Evolutionary conservation across 2,797 vertebrate genomes (phyloP).

Genomic region (Pagetopsis macropterus): DNA sequence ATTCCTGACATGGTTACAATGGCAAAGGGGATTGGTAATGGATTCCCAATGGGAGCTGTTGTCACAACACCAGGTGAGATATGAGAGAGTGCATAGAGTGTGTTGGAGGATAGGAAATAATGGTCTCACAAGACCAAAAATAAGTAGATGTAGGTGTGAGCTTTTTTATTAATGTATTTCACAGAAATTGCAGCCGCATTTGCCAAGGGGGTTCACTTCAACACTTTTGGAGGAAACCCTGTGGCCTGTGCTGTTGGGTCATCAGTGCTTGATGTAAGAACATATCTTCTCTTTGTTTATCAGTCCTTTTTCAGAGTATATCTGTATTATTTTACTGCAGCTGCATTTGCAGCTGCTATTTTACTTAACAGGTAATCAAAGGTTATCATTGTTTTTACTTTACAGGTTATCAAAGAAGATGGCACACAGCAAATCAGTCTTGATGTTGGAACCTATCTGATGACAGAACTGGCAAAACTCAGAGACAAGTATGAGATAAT

Average conservation of each 20-base stretch:
- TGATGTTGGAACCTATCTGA: constrained; percentile 87
- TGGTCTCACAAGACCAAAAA: too few relatives aligned
- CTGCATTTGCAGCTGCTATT: background rate
- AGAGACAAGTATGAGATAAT: constrained; percentile 90
- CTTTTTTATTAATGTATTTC: constrained; percentile 45
- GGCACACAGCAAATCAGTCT: constrained; percentile 85
- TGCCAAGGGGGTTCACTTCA: constrained; percentile 85
- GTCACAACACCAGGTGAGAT: constrained; percentile 89
- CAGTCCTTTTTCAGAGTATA: too few relatives aligned
- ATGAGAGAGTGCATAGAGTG: background rate
- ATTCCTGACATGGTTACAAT: constrained; percentile 94
- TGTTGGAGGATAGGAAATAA: background rate
- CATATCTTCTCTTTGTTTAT: background rate
- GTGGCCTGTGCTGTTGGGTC: constrained; percentile 88
- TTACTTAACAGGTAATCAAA: constrained; percentile 84
- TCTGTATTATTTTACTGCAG: background rate
- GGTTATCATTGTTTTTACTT: constrained; percentile 35
- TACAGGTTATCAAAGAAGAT: constrained; percentile 89
- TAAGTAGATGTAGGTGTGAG: constrained; percentile 15
- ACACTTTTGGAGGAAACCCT: constrained; percentile 93
- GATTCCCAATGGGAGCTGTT: constrained; percentile 96
- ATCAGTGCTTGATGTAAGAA: constrained; percentile 90
- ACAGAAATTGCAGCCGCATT: constrained; percentile 91
- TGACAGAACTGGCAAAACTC: constrained; percentile 89
- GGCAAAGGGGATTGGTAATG: constrained; percentile 96